phyloP scores from a whole-genome alignment of 1,140 invertebrate species.

The Pseudomyrmex dendroicus region DNA sequence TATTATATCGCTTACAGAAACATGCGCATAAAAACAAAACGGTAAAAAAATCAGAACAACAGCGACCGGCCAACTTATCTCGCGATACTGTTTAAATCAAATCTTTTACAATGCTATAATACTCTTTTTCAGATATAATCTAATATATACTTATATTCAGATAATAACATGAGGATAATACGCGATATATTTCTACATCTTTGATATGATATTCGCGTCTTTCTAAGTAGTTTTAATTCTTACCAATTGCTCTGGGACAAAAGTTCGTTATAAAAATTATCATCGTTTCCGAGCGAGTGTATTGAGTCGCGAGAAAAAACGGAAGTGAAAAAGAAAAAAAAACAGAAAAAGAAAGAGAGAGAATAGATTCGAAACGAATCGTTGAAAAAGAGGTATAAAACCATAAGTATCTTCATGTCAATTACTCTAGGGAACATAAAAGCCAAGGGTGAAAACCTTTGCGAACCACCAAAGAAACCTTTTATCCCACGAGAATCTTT shows the following conservation, averaged over 20 bases:
- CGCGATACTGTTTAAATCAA: background rate
- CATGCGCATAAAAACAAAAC: background rate
- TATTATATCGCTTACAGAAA: constrained; percentile 1
- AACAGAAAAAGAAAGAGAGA: background rate
- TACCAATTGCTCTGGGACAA: too few species aligned
- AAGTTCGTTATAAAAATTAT: background rate
- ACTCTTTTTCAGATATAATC: background rate
- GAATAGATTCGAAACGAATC: constrained; percentile 4
- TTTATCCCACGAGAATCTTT: constrained; percentile 72
- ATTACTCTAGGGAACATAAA: constrained; percentile 89
- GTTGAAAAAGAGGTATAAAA: constrained; percentile 60
- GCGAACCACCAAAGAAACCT: constrained; percentile 65
- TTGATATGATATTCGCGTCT: too few species aligned
- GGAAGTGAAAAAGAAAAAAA: background rate
- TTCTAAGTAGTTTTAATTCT: too few species aligned
- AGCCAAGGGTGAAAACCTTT: constrained; percentile 71
- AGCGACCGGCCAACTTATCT: too few species aligned
- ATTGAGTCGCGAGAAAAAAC: constrained; percentile 62
- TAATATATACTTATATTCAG: background rate
- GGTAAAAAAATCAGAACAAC: background rate
- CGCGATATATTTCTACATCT: too few species aligned
- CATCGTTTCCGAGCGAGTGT: constrained; percentile 36
- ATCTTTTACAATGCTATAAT: background rate
- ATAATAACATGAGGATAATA: background rate
- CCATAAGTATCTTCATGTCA: constrained; percentile 88